Evolutionary conservation across 1,140 invertebrate species (phyloP), one percentile per base, ranked within the genome.

Genomic region (Prorops nasuta): DNA sequence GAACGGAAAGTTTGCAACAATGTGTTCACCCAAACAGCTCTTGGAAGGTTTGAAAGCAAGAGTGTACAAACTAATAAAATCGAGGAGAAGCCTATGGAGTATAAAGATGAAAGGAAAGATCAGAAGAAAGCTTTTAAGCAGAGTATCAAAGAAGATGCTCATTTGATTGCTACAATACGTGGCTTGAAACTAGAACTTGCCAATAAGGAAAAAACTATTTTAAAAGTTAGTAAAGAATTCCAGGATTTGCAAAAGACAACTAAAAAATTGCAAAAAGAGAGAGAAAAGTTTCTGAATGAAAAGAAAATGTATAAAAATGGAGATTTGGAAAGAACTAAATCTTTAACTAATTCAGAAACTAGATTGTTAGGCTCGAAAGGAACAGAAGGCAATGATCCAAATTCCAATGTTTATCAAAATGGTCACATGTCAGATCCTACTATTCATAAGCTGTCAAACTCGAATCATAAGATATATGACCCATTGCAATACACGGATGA

Each of bases 161-260:
- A 91, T 73, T 72, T 91, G 7, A 67, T 90, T 10, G 87, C 88
- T 0, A 90, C 88, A 0, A 88, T 91, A 62, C 81, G 89, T 40
- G 87, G 87, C 1, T 72, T 91, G 51, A 86, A 89, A 64, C 66
- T 84, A 0, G 89, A 91, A 64, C 55, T 90, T 31, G 77, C 81
- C 6, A 83, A 83, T 22, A 89, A 89, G 62, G 88, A 90, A 46
- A 86, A 88, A 52, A 79, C 81, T 1, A 79, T 89, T 31, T 69
- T 76, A 17, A 86, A 87, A 47, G 67, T 90, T 1, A 87, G 83
- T 9, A 84, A 85, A 47, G 88, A 91, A 56, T 75, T 86, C 18
- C 87, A 89, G 15, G 88, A 90, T 35, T 63, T 86, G 15, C 84
- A 83, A 55, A 89, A 88, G 62, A 88, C 86, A 16, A 88, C 88